A percentile compares a stretch with the other conserved stretches of the same genome.
phyloP scores from a whole-genome alignment of 2,113 vertebrate genomes.

The Gambusia affinis region DNA sequence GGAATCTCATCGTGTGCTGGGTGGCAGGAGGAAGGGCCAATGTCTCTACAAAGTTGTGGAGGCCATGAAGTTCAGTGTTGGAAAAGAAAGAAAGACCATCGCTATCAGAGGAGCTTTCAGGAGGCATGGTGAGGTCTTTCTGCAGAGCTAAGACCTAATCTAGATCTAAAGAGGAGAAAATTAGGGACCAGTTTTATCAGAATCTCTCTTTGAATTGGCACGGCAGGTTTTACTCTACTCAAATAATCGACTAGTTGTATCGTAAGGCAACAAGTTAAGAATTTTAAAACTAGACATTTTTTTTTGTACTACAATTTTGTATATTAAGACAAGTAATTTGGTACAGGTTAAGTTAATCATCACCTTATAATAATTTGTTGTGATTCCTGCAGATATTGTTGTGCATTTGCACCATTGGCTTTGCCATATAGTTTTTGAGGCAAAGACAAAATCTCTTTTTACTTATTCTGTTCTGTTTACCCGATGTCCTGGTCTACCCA shows the following conservation, averaged over 20 bases:
- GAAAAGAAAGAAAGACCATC: slow-evolving; percentile 15
- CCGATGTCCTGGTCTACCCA: too few relatives aligned
- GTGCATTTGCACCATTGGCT: too few relatives aligned
- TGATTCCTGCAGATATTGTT: too few relatives aligned
- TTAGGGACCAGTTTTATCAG: slow-evolving; percentile 8
- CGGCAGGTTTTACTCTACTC: neutral
- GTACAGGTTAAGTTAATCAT: too few relatives aligned
- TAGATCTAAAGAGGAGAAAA: slow-evolving; percentile 57
- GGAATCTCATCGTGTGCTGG: slow-evolving; percentile 77
- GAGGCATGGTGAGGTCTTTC: slow-evolving; percentile 63
- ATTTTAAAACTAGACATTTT: neutral
- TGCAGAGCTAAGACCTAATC: slow-evolving; percentile 39
- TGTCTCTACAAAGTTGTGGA: slow-evolving; percentile 49
- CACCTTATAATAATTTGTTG: too few relatives aligned
- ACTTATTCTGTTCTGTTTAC: too few relatives aligned
- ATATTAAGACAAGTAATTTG: too few relatives aligned
- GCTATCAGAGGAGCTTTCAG: slow-evolving; percentile 27
- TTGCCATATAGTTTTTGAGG: too few relatives aligned
- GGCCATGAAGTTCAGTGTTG: slow-evolving; percentile 51
- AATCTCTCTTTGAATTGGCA: neutral
- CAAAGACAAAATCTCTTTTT: too few relatives aligned
- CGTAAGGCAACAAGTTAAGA: neutral
- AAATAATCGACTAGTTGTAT: neutral
- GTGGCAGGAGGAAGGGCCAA: slow-evolving; percentile 57
- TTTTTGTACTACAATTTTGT: too few relatives aligned